Evolutionary conservation across 1,140 invertebrate species (phyloP), one percentile per base, ranked within the genome.

Genomic region (Adoxophyes honmai): DNA sequence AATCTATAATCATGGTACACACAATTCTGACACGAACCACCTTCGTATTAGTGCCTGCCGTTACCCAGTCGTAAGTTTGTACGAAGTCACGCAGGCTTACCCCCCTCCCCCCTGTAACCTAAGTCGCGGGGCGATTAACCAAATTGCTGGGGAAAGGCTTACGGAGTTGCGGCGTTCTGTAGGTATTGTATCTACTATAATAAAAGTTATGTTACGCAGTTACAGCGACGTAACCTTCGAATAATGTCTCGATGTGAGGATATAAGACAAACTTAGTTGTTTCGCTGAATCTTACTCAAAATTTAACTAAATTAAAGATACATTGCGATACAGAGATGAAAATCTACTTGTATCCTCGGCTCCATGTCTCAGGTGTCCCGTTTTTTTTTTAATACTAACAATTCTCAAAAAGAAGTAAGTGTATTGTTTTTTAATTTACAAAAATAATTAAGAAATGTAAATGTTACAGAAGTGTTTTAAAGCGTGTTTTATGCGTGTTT

Each of bases 71-170:
- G 34, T 11, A 62, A 59, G 60, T 62, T 62, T 48, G 56, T 42
- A 42, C 38, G 34, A 42, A 62, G 55, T 60, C 62, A 64, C 62
- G 62, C 62, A 59, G 62, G 15, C 53, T 16, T 55, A 21, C 33
- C 60, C 15, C 18, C 13, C 48, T 28, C 11, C 33, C 1, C 33
- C 34, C 51, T 11, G 28, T 15, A 15, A 35, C 51, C 15, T 35
- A 52, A 48, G 42, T 48, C 37, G 33, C 11, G 42, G 34, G 60
- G 66, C 66, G 64, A 75, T 78, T 78, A 78, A 68, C 68, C 67
- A 78, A 78, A 75, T 75, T 75, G 70, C 42, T 70, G 61, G 67
- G 59, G 68, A 59, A 63, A 37, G 53, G 70, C 61, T 66, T 55
- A 69, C 70, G 52, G 60, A 66, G 71, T 55, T 77, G 66, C 69